A percentile compares a stretch with the other conserved stretches of the same genome.
Conservation (phyloP, 2,113 vertebrate species). For the Circaetus cinerascens region DNA sequence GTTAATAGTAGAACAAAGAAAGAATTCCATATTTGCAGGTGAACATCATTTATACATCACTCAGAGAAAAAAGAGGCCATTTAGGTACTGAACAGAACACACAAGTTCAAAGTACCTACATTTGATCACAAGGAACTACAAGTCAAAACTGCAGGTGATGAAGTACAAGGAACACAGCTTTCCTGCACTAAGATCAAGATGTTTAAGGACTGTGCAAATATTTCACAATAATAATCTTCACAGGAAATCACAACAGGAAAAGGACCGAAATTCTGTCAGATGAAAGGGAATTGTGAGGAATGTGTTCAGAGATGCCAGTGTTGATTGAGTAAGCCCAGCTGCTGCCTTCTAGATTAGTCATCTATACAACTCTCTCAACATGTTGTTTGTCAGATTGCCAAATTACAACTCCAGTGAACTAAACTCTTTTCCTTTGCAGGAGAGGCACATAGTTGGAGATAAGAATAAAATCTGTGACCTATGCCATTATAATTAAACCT, state of each 20-base stretch:
- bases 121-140: background rate
- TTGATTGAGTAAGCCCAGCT: background rate
- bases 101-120: background rate
- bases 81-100: background rate
- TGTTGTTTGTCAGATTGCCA: background rate
- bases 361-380: background rate
- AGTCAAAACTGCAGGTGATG: background rate
- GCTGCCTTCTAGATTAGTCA: slow-evolving; percentile 11
- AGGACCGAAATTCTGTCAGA: background rate
- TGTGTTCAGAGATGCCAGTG: background rate
- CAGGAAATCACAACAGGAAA: background rate
- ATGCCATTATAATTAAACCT: background rate
- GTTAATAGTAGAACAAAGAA: background rate
- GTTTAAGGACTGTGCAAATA: background rate
- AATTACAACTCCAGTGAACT: background rate
- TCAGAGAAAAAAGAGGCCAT: background rate
- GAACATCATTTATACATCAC: background rate
- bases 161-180: background rate
- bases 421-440: background rate
- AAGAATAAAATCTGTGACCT: background rate
- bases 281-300: background rate
- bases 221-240: background rate
- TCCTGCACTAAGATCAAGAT: background rate
- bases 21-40: background rate
- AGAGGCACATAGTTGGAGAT: background rate